Base-by-base conservation (phyloP, 2,888 invertebrate genomes). In the Chrysina gloriosa region DNA sequence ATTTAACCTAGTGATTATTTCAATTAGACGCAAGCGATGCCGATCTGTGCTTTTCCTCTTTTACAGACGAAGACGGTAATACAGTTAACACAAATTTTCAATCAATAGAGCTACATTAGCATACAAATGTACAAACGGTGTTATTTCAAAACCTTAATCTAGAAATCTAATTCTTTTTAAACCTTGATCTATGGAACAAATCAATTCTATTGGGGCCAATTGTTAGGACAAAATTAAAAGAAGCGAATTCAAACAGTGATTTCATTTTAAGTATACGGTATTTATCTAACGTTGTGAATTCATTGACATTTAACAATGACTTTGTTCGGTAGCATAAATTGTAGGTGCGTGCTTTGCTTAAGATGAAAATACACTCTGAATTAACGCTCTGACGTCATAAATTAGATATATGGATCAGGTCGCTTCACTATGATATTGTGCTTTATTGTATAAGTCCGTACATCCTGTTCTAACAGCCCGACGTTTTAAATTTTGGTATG, bases 181-280 rank as follows among this genome's bases (percentile, higher is more conserved):
- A 7, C 45, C 45, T 45, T 45, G 45, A 45, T 45, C 45, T 45
- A 45, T 45, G 16, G 9, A 45, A 45, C 7, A 21, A 16, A 45
- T 2, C n/a, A n/a, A 36, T 4, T 2, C n/a, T 36, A 36, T 36
- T 36, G 14, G 11, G 36, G 36, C n/a, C 36, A 14, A 36, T n/a
- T n/a, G n/a, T n/a, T n/a, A n/a, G n/a, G n/a, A n/a, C n/a, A n/a
- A n/a, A n/a, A n/a, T 29, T 6, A 3, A 5, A 29, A 29, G 29
- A 7, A 29, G 7, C 29, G 29, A 29, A 29, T 29, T 6, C 6
- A 29, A 29, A 29, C 29, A 29, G 3, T 16, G 7, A 42, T 42
- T 11, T 42, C 7, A 42, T 42, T 14, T 14, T 16, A 16, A 16
- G 7, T 29, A 3, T 2, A 21, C 16, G 9, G 45, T 16, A 45